Evolutionary conservation across 2,797 vertebrate species (phyloP).

Genomic region (Alauda arvensis): DNA sequence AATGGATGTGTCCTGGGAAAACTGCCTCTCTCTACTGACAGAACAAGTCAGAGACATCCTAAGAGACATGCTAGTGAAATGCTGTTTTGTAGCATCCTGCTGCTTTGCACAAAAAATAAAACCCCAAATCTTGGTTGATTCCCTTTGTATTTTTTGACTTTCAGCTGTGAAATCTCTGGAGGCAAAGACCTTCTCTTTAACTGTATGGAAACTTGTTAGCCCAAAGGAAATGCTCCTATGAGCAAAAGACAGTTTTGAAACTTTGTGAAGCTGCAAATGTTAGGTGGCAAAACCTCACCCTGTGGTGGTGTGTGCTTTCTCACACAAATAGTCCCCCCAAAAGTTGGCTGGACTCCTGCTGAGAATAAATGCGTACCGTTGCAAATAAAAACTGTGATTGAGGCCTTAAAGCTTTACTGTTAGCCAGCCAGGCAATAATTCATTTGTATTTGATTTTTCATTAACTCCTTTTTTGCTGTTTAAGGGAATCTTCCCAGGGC

Average conservation of each 20-base stretch:
- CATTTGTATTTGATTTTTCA: constrained; percentile 29
- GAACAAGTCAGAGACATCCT: background rate
- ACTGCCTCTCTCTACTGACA: background rate
- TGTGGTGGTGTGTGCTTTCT: background rate
- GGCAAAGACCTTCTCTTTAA: constrained; percentile 7
- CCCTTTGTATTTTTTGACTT: background rate
- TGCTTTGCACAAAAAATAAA: background rate
- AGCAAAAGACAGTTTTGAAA: constrained; percentile 17
- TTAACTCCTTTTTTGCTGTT: constrained; percentile 41
- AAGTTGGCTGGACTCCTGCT: background rate
- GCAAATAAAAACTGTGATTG: background rate
- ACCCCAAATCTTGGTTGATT: background rate
- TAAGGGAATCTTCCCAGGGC: constrained; percentile 1
- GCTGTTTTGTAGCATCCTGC: background rate
- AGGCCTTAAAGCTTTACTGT: constrained; percentile 10
- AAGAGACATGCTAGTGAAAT: background rate
- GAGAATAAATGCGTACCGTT: background rate
- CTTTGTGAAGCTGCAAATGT: background rate
- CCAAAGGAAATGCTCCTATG: background rate
- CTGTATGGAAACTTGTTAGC: background rate
- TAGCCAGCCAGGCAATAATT: constrained; percentile 22
- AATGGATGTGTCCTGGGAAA: background rate
- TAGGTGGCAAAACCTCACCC: background rate
- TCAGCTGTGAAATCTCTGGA: constrained; percentile 6
- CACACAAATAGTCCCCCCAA: background rate